A percentile compares a stretch with the other conserved stretches of the same genome.
These are phyloP conservation scores for Euura saliciscinereae DNA, from an alignment of 1,140 invertebrate species.

Conservation along the genomic window DNA sequence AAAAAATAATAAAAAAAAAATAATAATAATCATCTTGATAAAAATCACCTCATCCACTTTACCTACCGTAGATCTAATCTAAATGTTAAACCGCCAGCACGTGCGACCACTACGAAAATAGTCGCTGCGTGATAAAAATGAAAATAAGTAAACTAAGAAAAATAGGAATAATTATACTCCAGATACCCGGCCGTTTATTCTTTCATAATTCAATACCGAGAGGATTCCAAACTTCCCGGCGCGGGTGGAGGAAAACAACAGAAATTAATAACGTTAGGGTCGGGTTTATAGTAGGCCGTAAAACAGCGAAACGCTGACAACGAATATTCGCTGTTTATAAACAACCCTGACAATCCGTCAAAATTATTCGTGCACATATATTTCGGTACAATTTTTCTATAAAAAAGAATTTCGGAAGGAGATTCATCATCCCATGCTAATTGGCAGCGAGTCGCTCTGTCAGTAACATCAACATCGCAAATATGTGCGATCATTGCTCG, in stretches of 20 bases:
- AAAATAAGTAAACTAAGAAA: background rate
- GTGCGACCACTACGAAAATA: conserved; percentile 2
- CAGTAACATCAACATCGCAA: background rate
- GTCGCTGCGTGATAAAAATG: background rate
- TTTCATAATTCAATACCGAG: no score
- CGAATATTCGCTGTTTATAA: conserved; percentile 5
- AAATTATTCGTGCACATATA: background rate
- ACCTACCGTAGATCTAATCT: conserved; percentile 5
- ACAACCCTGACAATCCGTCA: background rate
- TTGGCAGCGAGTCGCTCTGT: background rate
- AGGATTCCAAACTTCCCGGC: no score
- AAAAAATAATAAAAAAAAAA: background rate
- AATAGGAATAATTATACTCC: no score
- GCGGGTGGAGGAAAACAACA: no score
- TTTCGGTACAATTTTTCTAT: background rate
- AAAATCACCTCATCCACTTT: background rate
- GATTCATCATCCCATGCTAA: background rate
- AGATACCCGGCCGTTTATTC: no score
- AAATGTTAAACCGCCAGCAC: conserved; percentile 4
- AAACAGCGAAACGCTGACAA: background rate
- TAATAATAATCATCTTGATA: background rate
- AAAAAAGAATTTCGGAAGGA: background rate
- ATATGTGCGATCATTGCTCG: conserved; percentile 40
- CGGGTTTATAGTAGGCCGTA: no score
- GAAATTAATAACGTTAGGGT: no score